A percentile compares a stretch with the other conserved stretches of the same genome.
Conservation (phyloP, 2,113 vertebrate genomes). For the Hypocryptadius cinnamomeus region DNA sequence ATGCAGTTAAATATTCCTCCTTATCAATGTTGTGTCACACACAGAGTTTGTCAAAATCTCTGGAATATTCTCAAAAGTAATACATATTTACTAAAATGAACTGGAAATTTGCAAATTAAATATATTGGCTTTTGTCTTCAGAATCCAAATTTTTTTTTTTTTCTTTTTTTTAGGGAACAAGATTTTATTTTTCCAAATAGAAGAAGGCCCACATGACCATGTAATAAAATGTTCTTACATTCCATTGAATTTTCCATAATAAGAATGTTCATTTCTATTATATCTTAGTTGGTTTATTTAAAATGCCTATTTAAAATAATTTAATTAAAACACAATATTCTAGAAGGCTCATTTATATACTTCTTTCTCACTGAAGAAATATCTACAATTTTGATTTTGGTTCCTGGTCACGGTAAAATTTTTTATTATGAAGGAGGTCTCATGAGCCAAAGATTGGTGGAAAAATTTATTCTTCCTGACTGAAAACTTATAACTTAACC, state of each 20-base stretch:
- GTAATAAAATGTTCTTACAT: not conserved
- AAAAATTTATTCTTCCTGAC: not conserved
- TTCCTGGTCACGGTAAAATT: not conserved
- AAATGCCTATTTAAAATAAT: not conserved
- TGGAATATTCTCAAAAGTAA: not conserved
- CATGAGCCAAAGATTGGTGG: not conserved
- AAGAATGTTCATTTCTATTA: not conserved
- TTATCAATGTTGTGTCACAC: not conserved
- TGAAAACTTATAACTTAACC: not conserved
- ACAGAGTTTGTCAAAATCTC: not conserved
- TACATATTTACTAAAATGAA: not conserved
- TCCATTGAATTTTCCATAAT: not conserved
- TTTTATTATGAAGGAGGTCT: not conserved
- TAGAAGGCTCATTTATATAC: not conserved
- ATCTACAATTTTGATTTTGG: not conserved
- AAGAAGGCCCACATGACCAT: not conserved
- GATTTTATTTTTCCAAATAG: not conserved
- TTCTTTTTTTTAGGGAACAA: not conserved
- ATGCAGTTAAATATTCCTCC: not conserved
- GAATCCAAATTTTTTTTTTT: not conserved
- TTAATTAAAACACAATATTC: not conserved
- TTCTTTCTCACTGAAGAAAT: not conserved
- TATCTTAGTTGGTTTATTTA: not conserved
- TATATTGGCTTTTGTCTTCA: not conserved
- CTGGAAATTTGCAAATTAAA: not conserved